Conservation (phyloP, 2,113 vertebrate genomes). For the Microtus oregoni region DNA sequence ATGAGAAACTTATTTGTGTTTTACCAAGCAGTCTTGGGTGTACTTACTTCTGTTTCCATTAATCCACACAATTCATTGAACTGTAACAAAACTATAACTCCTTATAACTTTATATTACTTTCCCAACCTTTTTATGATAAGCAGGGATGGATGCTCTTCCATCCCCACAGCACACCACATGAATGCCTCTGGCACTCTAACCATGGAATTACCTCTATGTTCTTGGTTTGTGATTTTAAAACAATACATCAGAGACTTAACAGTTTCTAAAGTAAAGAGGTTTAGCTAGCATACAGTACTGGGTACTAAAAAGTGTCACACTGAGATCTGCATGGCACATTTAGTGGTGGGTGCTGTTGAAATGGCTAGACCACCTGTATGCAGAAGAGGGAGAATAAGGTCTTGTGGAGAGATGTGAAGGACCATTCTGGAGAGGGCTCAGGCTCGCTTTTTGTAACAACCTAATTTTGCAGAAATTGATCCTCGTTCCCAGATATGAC, state of each 20-base stretch:
- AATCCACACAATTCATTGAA: slow-evolving; percentile 5
- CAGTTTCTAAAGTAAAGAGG: not conserved
- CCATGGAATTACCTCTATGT: accelerated
- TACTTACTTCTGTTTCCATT: slow-evolving; percentile 6
- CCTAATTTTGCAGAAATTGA: not conserved
- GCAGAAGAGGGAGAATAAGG: not conserved
- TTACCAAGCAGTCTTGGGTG: not conserved
- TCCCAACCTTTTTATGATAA: not conserved
- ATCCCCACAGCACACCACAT: not conserved
- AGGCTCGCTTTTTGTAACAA: not conserved
- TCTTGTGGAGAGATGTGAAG: not conserved
- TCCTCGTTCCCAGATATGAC: not conserved
- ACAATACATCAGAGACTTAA: not conserved
- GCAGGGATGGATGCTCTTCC: not conserved
- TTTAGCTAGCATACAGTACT: not conserved
- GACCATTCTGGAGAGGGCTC: too few relatives aligned
- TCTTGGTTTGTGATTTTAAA: not conserved
- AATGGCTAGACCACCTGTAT: not conserved
- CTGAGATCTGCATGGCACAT: too few relatives aligned
- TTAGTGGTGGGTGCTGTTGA: accelerated
- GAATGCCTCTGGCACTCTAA: not conserved
- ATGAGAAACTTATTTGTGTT: not conserved
- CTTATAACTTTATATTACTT: too few relatives aligned
- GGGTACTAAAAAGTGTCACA: too few relatives aligned
- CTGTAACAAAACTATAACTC: not conserved